Evolutionary conservation across 2,888 invertebrate species (phyloP).

Genomic region (Hyposoter dolosus): DNA sequence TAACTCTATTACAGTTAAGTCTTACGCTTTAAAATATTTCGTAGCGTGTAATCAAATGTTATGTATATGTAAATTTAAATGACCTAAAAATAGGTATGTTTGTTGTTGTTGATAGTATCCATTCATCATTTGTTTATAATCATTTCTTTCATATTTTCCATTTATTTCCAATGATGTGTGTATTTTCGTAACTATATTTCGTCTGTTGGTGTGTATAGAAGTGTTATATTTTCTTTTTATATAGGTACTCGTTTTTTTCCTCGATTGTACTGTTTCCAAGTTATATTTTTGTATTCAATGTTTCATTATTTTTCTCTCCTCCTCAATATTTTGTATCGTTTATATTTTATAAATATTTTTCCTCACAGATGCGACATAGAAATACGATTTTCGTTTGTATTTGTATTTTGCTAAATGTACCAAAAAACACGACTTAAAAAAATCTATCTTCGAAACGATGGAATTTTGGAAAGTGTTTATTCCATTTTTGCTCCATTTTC

Average conservation of each 20-base stretch:
- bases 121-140: slow-evolving; percentile 59
- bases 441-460: slow-evolving; percentile 76
- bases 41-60: slow-evolving; percentile 83
- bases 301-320: slow-evolving; percentile 36
- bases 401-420: slow-evolving; percentile 74
- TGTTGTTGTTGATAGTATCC: slow-evolving; percentile 52
- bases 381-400: slow-evolving; percentile 70
- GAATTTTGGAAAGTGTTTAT: slow-evolving; percentile 46
- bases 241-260: slow-evolving; percentile 82
- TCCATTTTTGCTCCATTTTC: slow-evolving; percentile 56
- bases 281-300: slow-evolving; percentile 46
- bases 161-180: slow-evolving; percentile 67
- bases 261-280: slow-evolving; percentile 82
- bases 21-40: slow-evolving; percentile 84
- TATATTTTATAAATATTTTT: slow-evolving; percentile 68
- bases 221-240: slow-evolving; percentile 74
- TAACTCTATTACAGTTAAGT: slow-evolving; percentile 84
- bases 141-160: slow-evolving; percentile 44
- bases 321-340: slow-evolving; percentile 69
- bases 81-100: slow-evolving; percentile 83
- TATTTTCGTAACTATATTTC: slow-evolving; percentile 36
- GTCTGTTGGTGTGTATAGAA: slow-evolving; percentile 77
- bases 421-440: slow-evolving; percentile 75
- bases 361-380: slow-evolving; percentile 60
- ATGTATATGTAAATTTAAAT: slow-evolving; percentile 83